A percentile compares a stretch with the other conserved stretches of the same genome.
Evolutionary conservation across 2,888 invertebrate species (phyloP).

Genomic region (Philereme vetulata): DNA sequence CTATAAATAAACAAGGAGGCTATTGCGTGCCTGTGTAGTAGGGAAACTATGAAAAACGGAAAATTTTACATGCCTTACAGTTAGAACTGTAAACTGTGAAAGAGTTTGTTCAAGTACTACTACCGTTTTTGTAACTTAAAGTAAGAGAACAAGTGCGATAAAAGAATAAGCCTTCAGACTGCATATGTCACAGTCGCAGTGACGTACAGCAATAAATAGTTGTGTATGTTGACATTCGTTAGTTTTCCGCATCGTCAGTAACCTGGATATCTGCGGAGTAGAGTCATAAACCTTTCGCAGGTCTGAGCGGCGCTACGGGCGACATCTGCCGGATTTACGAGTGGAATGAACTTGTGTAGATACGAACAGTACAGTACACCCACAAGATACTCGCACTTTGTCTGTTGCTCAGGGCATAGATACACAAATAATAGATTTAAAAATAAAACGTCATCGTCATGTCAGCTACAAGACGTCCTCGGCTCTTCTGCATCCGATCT

Average conservation of each 20-base stretch:
- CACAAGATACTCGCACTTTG: slow-evolving; percentile 5
- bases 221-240: neutral
- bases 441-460: too few relatives aligned
- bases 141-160: too few relatives aligned
- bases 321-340: slow-evolving; percentile 19
- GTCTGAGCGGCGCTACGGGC: slow-evolving; percentile 10
- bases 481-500: too few relatives aligned
- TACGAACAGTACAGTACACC: slow-evolving; percentile 3
- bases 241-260: slow-evolving; percentile 1
- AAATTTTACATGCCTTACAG: neutral
- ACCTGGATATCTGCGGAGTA: slow-evolving; percentile 11
- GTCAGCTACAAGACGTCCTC: too few relatives aligned
- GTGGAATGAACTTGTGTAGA: slow-evolving; percentile 8
- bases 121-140: too few relatives aligned
- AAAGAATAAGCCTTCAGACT: too few relatives aligned
- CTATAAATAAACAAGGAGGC: slow-evolving; percentile 19
- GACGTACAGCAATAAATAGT: too few relatives aligned
- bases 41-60: neutral
- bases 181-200: too few relatives aligned
- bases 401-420: too few relatives aligned
- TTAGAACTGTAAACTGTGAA: too few relatives aligned
- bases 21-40: slow-evolving; percentile 7
- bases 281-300: slow-evolving; percentile 15
- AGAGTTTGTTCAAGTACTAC: too few relatives aligned
- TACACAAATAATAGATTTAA: too few relatives aligned